A percentile compares a stretch with the other conserved stretches of the same genome.
Conservation (phyloP, 2,113 vertebrate genomes). For the Solenodon paradoxus region DNA sequence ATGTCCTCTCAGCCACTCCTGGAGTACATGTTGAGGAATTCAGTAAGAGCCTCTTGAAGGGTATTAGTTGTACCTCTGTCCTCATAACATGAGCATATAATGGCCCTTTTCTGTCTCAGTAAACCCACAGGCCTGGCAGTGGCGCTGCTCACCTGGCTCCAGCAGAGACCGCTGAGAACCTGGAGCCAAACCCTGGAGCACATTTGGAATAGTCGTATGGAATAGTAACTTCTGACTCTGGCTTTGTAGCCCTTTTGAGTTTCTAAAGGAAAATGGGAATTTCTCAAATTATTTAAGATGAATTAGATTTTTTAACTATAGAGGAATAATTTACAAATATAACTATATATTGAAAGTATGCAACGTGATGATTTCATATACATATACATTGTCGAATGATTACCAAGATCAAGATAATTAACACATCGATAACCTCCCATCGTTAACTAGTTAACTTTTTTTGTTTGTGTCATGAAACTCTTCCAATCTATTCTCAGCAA, state of each 20-base stretch:
- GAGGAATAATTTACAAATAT: not conserved
- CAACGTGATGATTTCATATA: not conserved
- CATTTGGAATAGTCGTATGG: not conserved
- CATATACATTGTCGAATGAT: not conserved
- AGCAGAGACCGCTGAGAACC: not conserved
- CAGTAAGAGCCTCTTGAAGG: not conserved
- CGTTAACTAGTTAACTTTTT: not conserved
- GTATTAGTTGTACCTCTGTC: not conserved
- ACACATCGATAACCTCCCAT: not conserved
- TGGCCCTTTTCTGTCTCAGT: not conserved
- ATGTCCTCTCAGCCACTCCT: not conserved
- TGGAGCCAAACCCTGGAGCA: not conserved
- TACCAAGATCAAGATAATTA: not conserved
- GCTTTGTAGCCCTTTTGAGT: conserved; percentile 1
- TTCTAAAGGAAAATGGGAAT: not conserved
- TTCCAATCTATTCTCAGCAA: not conserved
- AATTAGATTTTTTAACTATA: not conserved
- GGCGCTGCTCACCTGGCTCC: not conserved
- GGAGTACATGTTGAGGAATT: not conserved
- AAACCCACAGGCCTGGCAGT: not conserved
- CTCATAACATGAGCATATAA: not conserved
- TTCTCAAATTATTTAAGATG: not conserved
- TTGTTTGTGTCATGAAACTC: not conserved
- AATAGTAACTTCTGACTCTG: not conserved
- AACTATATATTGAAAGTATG: not conserved